Base-by-base conservation (phyloP, 92 coral and sea anemone species). In the Blastomussa wellsi region DNA sequence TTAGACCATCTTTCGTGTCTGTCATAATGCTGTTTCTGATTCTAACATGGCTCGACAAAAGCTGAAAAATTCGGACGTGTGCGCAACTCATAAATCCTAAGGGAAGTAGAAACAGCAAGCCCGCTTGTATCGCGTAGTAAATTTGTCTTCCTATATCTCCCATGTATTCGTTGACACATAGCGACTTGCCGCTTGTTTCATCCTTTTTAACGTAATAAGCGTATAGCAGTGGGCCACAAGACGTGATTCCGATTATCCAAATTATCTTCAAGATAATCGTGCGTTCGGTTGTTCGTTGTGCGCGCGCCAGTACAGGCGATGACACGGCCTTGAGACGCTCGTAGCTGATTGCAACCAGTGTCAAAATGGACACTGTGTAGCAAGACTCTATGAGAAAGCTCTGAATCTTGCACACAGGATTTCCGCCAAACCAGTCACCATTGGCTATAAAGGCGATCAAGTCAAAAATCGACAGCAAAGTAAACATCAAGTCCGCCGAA, bases 91-190 rank as follows among this genome's bases (percentile, higher is more conserved):
- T 94, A 73, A 90, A 85, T 1, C 74, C 67, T 3, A 94, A 47
- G 0, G 98, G 98, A 0, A 87, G 62, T 14, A 96, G 81, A 78
- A 96, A 96, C 0, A 96, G 81, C 0, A 90, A 28, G 5, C 86
- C 84, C 11, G 95, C 98, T 81, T 96, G 98, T 10, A 94, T 38
- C 5, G 95, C 83, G 74, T 96, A 96, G 74, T 96, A 96, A 15
- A 90, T 86, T 78, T 94, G 98, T 47, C 98, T 87, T 8, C 93
- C 93, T 5, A 42, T 28, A 73, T 90, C 95, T 32, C 94, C 92
- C 92, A 95, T 94, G 52, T 89, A 78, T 26, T 81, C 86, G 84
- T 96, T 96, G 52, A 90, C 90, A 70, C 98, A 96, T 47, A 90
- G 76, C 7, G 82, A 55, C 29, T 78, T 80, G 26, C 80, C 90